Conservation (phyloP, 1,140 invertebrate species). For the Chironomus tepperi region DNA sequence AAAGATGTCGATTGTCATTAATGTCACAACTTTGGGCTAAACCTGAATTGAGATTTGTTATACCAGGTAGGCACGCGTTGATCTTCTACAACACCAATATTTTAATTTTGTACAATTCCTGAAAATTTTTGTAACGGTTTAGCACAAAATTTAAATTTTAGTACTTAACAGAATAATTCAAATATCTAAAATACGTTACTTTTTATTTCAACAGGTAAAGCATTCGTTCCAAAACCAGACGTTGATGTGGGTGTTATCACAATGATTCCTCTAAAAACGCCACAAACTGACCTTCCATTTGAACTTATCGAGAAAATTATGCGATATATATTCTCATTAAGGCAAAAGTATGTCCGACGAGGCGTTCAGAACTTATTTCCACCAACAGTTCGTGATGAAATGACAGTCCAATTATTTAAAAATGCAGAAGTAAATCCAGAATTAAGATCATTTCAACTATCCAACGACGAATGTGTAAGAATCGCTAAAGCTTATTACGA, state of each 20-base stretch:
- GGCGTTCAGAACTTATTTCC: slow-evolving; percentile 73
- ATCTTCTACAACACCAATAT: too few relatives aligned
- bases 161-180: too few relatives aligned
- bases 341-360: slow-evolving; percentile 72
- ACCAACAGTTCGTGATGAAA: slow-evolving; percentile 49
- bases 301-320: slow-evolving; percentile 83
- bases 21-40: slow-evolving; percentile 91
- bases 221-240: slow-evolving; percentile 89
- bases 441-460: slow-evolving; percentile 57
- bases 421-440: slow-evolving; percentile 63
- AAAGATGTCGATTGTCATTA: slow-evolving; percentile 81
- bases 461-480: slow-evolving; percentile 67
- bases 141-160: too few relatives aligned
- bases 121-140: too few relatives aligned
- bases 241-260: slow-evolving; percentile 94
- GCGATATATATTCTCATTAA: slow-evolving; percentile 74
- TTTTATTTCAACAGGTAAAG: slow-evolving; percentile 75
- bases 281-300: slow-evolving; percentile 73
- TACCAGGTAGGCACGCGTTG: slow-evolving; percentile 77
- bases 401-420: slow-evolving; percentile 59
- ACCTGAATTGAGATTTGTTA: slow-evolving; percentile 75
- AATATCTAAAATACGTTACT: too few relatives aligned
- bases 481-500: slow-evolving; percentile 68
- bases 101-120: too few relatives aligned
- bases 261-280: slow-evolving; percentile 67